Conservation (phyloP, 2,797 vertebrate species). For the Gymnothorax javanicus region DNA sequence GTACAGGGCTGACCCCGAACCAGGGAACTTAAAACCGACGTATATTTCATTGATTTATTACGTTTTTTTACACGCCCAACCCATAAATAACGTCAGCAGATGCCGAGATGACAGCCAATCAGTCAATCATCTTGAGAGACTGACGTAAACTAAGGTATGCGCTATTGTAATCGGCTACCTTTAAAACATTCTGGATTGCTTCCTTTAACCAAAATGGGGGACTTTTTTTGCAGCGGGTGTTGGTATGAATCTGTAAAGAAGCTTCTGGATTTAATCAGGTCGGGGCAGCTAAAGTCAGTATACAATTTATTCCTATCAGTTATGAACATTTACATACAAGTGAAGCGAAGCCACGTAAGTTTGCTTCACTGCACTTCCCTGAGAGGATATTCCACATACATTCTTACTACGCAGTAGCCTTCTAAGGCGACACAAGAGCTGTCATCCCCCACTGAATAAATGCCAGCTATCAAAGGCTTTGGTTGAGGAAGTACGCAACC, state of each 20-base stretch:
- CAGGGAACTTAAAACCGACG: background rate
- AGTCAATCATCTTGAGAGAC: background rate
- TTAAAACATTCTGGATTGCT: background rate
- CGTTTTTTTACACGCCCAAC: background rate
- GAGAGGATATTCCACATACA: background rate
- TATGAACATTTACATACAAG: background rate
- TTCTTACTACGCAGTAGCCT: background rate
- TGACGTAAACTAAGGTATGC: background rate
- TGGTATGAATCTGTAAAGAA: background rate
- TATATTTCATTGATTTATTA: background rate
- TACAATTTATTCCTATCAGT: background rate
- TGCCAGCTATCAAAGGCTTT: constrained; percentile 14
- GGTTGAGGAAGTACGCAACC: background rate
- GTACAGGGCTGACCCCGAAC: background rate
- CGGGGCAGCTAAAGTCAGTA: background rate
- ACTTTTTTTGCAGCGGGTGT: background rate
- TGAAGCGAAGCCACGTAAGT: constrained; percentile 16
- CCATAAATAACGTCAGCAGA: background rate
- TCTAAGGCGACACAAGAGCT: background rate
- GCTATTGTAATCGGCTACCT: background rate
- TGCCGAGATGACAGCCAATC: background rate
- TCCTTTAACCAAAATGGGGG: background rate
- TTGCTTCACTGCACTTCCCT: constrained; percentile 10
- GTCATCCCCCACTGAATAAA: background rate
- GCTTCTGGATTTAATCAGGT: background rate